Base-by-base conservation (phyloP, 2,797 vertebrate genomes). In the Glossophaga mutica region DNA sequence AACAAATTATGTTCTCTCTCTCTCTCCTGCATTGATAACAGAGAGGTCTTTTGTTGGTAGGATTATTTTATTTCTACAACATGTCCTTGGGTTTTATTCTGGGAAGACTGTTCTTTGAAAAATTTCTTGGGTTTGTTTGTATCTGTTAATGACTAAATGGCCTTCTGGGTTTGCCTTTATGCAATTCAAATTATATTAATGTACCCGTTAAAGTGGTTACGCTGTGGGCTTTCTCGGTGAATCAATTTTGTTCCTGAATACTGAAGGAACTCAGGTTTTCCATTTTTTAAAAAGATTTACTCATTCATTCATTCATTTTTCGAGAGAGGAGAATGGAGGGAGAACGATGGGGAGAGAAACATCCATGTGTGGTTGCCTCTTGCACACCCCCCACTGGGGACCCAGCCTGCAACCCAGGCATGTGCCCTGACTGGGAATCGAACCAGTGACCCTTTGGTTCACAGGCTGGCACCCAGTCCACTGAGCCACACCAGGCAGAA, bases 181-280 rank as follows among this genome's bases (percentile, higher is more conserved):
- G 90, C 87, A 26, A 24, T 93, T 97, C 73, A 94, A 92, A 97
- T 97, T 92, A 95, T 90, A 87, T 76, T 88, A 96, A 97, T 88
- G 94, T 90, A 90, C 87, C 94, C 86, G 90, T 92, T 95, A 93
- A 96, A 96, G 95, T 79, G 82, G 48, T 87, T 90, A 70, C 86
- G 84, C 85, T 70, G 74, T 93, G 34, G 95, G 85, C 92, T 92
- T 59, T 96, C 62, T 96, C 62, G 57, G 90, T 87, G 77, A 97
- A 97, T 96, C 96, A 92, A 34, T 96, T 97, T 96, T 82, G 68
- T 68, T 89, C 85, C 88, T 44, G 82, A 95, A 94, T 95, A 94
- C 92, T 96, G 92, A 96, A 97, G 77, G 79, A 90, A 79, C 67
- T 94, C 77, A 83, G 90, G 48, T 71, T 97, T 96, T 94, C 77